Base-by-base conservation (phyloP, 2,888 invertebrate species). In the Neoaliturus tenellus region DNA sequence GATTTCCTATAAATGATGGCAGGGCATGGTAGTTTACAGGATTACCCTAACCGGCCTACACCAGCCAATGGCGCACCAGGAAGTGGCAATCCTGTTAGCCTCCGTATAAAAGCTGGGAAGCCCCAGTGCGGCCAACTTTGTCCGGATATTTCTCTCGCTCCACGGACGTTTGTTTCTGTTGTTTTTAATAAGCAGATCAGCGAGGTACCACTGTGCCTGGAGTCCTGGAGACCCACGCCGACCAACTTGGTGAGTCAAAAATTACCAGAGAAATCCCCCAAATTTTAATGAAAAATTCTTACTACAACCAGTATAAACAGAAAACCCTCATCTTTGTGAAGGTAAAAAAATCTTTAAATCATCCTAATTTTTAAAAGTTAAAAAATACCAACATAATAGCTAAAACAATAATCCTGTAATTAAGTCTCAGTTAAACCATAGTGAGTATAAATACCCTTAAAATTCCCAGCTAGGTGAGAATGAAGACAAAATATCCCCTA, bases 191-290 rank as follows among this genome's bases (percentile, higher is more conserved):
- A 12, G 25, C 28, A 55, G 39, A 51, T 35, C 39, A 67, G 17
- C 20, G 69, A 31, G 44, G 58, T 69, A 8, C 39, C 55, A 39
- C 48, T 62, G 83, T 83, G 83, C 83, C 80, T 83, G 80, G 83
- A 83, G 83, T 83, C 83, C 83, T 83, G 83, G 83, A 83, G 80
- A 71, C 33, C 58, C 35, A 58, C 39, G 58, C 62, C 39, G 62
- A 58, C 80, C 55, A 39, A 25, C 41, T 58, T 62, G 80, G 80
- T 80, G 33, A 80, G 80, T 71, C 35, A 20, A 39, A 35, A 35
- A 39, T 71, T 35, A 33, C 39, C 71, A n/a, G n/a, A n/a, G n/a
- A n/a, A n/a, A n/a, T n/a, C n/a, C n/a, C n/a, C n/a, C n/a, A n/a
- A n/a, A n/a, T n/a, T n/a, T n/a, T n/a, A n/a, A n/a, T n/a, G n/a